Conservation (phyloP, 2,113 vertebrate genomes). For the Rhea pennata region DNA sequence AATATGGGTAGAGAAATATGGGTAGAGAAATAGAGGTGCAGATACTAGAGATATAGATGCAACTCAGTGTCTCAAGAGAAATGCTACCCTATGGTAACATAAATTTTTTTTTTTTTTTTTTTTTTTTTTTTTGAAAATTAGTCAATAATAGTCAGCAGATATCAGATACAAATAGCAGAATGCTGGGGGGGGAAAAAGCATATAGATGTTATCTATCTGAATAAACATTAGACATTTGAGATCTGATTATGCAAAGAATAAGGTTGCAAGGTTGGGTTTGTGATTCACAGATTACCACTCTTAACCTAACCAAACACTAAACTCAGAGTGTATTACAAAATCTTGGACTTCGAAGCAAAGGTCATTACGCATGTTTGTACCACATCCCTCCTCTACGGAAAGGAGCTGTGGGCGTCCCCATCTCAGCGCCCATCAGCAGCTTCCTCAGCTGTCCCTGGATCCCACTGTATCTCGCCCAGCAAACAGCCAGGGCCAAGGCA, state of each 20-base stretch:
- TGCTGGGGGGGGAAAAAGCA: not conserved
- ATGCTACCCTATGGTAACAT: not conserved
- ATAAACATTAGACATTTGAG: not conserved
- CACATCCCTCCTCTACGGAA: not conserved
- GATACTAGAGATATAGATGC: rapidly evolving
- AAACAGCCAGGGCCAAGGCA: rapidly evolving
- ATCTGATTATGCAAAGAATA: not conserved
- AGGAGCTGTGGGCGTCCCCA: not conserved
- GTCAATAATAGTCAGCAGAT: not conserved
- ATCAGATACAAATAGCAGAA: not conserved
- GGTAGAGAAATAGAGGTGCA: not conserved
- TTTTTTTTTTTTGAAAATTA: no score
- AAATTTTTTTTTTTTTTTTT: no score
- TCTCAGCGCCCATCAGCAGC: not conserved
- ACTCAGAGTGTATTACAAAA: not conserved
- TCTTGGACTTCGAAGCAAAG: not conserved
- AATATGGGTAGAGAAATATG: rapidly evolving
- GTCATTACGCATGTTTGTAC: not conserved
- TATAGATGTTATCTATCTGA: not conserved
- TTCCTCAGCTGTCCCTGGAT: not conserved
- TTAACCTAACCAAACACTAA: not conserved
- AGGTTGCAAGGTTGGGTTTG: not conserved
- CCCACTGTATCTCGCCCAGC: not conserved
- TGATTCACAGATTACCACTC: not conserved
- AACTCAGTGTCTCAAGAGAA: not conserved